Evolutionary conservation across 2,113 vertebrate species (phyloP).

Genomic region (rabbit (Oryctolagus cuniculus)): mOryCun1.1 NC_091445.1:48784501-48785000

Average conservation of each 20-base stretch:
- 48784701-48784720: not conserved
- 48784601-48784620: no score
- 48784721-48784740: not conserved
- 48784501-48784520: no score
- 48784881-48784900: not conserved
- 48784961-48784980: not conserved
- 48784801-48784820: not conserved
- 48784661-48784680: not conserved
- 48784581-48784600: no score
- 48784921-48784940: not conserved
- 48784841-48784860: not conserved
- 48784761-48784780: not conserved
- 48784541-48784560: no score
- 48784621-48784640: no score
- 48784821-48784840: not conserved
- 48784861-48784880: not conserved
- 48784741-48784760: not conserved
- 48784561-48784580: no score
- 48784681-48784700: not conserved
- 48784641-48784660: not conserved
- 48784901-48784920: not conserved
- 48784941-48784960: not conserved
- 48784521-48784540: no score
- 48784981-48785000: not conserved
- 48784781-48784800: not conserved